These are phyloP conservation scores for Aspidiotus rigidus DNA, from an alignment of 2,888 invertebrate species.

Conservation along the genomic window DNA sequence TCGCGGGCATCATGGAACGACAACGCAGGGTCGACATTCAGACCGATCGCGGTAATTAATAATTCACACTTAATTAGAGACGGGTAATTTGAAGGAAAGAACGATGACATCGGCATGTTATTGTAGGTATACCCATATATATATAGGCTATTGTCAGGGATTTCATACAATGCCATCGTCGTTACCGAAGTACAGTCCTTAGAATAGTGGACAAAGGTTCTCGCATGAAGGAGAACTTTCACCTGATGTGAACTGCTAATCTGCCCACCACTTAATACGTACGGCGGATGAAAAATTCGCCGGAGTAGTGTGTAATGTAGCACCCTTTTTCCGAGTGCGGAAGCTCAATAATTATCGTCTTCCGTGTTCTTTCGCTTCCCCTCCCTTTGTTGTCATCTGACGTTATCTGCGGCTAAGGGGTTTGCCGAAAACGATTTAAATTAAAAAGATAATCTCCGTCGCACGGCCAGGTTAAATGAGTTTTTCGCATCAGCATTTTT, in stretches of 20 bases:
- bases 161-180: too few relatives aligned
- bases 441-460: slow-evolving; percentile 24
- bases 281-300: too few relatives aligned
- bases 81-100: slow-evolving; percentile 17
- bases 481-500: too few relatives aligned
- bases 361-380: too few relatives aligned
- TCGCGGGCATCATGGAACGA: slow-evolving; percentile 3
- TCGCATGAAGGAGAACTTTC: too few relatives aligned
- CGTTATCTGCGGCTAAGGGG: background rate
- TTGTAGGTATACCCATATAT: too few relatives aligned
- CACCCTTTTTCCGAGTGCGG: background rate
- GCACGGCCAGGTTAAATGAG: background rate
- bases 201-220: too few relatives aligned
- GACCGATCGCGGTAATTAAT: slow-evolving; percentile 38
- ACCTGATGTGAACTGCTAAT: too few relatives aligned
- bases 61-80: slow-evolving; percentile 40
- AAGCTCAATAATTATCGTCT: background rate
- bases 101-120: slow-evolving; percentile 5
- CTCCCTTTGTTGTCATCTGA: too few relatives aligned
- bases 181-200: too few relatives aligned
- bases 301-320: background rate
- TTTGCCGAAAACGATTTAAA: slow-evolving; percentile 28
- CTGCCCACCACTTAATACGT: too few relatives aligned
- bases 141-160: slow-evolving; percentile 7
- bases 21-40: slow-evolving; percentile 11